These are phyloP conservation scores for Holcopasites calliopsidis DNA, from an alignment of 1,140 invertebrate genomes.

Conservation along the genomic window DNA sequence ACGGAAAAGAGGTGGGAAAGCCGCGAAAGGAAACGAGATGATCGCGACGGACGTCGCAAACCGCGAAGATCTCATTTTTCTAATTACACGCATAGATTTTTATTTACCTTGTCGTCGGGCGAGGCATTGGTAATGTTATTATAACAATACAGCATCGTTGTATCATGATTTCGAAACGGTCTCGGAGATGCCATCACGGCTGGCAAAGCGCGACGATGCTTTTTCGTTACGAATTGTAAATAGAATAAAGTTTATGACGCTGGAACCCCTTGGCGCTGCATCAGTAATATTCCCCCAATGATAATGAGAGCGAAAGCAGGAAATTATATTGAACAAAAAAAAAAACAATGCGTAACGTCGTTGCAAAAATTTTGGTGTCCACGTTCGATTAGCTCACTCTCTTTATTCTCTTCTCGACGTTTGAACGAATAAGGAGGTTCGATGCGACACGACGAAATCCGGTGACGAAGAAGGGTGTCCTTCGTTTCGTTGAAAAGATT, in stretches of 20 bases:
- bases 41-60: not conserved
- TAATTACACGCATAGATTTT: too few relatives aligned
- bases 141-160: not conserved
- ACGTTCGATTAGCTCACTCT: too few relatives aligned
- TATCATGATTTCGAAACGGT: not conserved
- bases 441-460: too few relatives aligned
- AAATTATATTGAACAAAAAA: too few relatives aligned
- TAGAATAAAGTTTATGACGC: constrained; percentile 30
- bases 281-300: not conserved
- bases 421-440: too few relatives aligned
- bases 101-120: not conserved
- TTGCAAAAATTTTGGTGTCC: too few relatives aligned
- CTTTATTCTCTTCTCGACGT: too few relatives aligned
- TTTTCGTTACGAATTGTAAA: constrained; percentile 22
- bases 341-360: not conserved
- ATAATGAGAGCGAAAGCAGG: too few relatives aligned
- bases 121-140: not conserved
- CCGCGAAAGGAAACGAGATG: not conserved
- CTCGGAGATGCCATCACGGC: not conserved
- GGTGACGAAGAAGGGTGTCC: too few relatives aligned
- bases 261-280: constrained; percentile 33
- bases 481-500: too few relatives aligned
- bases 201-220: not conserved
- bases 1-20: not conserved
- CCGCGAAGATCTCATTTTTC: not conserved